Evolutionary conservation across 1,140 invertebrate genomes (phyloP).

Genomic region (Lordiphosa mommai): DNA sequence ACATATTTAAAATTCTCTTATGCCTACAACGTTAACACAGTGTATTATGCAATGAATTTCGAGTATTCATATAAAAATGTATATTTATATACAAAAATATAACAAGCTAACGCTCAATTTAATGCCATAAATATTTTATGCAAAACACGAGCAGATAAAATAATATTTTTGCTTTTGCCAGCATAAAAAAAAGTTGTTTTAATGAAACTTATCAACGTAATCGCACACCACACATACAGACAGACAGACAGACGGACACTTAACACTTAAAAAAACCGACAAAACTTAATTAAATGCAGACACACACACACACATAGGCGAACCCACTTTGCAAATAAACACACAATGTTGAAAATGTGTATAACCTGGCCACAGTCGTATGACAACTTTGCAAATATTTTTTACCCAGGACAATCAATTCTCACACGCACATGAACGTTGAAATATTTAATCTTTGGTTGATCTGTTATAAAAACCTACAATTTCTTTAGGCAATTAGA

Average conservation of each 20-base stretch:
- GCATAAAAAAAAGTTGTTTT: slow-evolving; percentile 19
- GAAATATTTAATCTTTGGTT: too few species aligned
- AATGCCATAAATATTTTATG: slow-evolving; percentile 66
- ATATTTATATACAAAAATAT: slow-evolving; percentile 3
- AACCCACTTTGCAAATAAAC: slow-evolving; percentile 29
- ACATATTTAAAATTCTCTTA: slow-evolving; percentile 34
- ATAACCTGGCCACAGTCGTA: slow-evolving; percentile 3
- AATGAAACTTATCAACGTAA: slow-evolving; percentile 58
- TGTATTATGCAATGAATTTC: slow-evolving; percentile 45
- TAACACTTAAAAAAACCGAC: slow-evolving; percentile 49
- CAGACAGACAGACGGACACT: slow-evolving; percentile 7
- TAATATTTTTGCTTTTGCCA: background rate
- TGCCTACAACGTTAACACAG: slow-evolving; percentile 25
- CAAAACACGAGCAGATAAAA: slow-evolving; percentile 33
- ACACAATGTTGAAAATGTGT: slow-evolving; percentile 25
- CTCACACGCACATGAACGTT: too few species aligned
- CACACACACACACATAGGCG: slow-evolving; percentile 15
- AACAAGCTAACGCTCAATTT: slow-evolving; percentile 48
- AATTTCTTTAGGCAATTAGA: too few species aligned
- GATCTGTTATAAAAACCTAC: too few species aligned
- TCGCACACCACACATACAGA: slow-evolving; percentile 10
- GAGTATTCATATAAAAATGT: slow-evolving; percentile 1
- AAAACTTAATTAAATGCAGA: slow-evolving; percentile 71
- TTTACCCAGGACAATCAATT: background rate
- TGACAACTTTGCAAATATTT: slow-evolving; percentile 32